Percentiles rank a stretch among this genome's conserved stretches.
Evolutionary conservation across 2,888 invertebrate genomes (phyloP).

Genomic region (Exocentrus adspersus): DNA sequence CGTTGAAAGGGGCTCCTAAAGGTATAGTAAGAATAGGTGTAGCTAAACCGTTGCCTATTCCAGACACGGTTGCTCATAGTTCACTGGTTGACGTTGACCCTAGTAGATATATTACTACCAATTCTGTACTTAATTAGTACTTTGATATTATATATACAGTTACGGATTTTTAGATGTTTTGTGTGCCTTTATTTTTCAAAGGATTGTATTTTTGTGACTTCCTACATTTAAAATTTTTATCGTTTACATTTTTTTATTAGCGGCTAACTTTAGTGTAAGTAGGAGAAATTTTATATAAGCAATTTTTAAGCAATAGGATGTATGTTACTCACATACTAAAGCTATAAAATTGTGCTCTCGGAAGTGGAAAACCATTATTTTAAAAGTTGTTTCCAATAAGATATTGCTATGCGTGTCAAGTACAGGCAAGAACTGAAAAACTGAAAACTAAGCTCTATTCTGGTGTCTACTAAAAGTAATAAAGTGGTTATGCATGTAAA

Average conservation of each 20-base stretch:
- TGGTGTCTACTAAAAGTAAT: no score
- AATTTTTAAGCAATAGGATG: conserved; percentile 1
- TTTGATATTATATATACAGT: not conserved
- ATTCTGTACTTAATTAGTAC: conserved; percentile 40
- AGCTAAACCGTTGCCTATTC: conserved; percentile 88
- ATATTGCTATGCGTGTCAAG: no score
- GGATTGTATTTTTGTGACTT: not conserved
- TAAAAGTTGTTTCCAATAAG: not conserved
- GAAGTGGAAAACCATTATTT: not conserved
- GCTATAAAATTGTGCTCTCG: not conserved
- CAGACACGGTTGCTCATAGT: conserved; percentile 71
- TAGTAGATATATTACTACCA: conserved; percentile 52
- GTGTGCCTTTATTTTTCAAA: not conserved
- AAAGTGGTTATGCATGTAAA: no score
- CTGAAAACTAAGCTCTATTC: no score
- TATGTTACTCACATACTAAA: not conserved
- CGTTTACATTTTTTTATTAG: not conserved
- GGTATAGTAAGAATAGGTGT: conserved; percentile 96
- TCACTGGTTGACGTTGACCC: conserved; percentile 59
- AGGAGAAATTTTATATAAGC: not conserved
- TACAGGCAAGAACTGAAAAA: no score
- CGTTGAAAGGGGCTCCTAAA: conserved; percentile 94
- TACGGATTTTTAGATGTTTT: not conserved
- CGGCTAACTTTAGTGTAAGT: not conserved
- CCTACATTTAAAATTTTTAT: not conserved